Evolutionary conservation across 2,797 vertebrate species (phyloP).

Genomic region (Cynopterus sphinx): DNA sequence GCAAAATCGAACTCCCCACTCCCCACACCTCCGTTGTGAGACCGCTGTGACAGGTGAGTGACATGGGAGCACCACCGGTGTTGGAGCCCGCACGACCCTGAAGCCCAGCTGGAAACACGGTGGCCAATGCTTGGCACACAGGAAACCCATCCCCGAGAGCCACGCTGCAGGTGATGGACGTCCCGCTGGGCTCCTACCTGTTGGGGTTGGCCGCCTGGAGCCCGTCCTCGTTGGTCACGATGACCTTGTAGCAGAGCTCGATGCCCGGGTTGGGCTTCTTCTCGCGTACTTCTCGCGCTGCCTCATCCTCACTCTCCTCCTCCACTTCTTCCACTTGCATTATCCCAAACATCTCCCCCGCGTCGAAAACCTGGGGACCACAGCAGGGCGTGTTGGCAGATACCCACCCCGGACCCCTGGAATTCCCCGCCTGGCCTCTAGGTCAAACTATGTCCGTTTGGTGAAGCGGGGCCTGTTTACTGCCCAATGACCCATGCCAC

Average conservation of each 20-base stretch:
- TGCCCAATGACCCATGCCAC: rapidly evolving
- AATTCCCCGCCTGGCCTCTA: rapidly evolving
- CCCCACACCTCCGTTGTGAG: rapidly evolving
- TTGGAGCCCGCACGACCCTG: rapidly evolving
- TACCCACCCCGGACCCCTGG: rapidly evolving
- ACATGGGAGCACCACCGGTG: rapidly evolving
- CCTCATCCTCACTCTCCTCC: conserved; percentile 74
- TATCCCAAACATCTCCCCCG: conserved; percentile 95
- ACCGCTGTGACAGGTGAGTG: rapidly evolving
- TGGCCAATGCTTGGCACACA: background rate
- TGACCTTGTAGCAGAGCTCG: conserved; percentile 90
- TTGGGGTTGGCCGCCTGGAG: conserved; percentile 87
- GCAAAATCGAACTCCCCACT: background rate
- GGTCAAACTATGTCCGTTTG: background rate
- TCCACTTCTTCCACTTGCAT: conserved; percentile 90
- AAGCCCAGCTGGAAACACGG: rapidly evolving
- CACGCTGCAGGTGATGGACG: rapidly evolving
- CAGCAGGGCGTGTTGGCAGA: background rate
- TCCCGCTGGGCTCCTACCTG: conserved; percentile 84
- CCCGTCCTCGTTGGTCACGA: conserved; percentile 91
- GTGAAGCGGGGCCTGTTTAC: background rate
- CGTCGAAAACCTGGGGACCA: conserved; percentile 91
- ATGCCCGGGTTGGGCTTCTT: conserved; percentile 82
- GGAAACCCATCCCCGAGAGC: background rate
- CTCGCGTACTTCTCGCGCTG: conserved; percentile 69